phyloP scores from a whole-genome alignment of 2,888 invertebrate genomes.

The Philaethria dido region DNA sequence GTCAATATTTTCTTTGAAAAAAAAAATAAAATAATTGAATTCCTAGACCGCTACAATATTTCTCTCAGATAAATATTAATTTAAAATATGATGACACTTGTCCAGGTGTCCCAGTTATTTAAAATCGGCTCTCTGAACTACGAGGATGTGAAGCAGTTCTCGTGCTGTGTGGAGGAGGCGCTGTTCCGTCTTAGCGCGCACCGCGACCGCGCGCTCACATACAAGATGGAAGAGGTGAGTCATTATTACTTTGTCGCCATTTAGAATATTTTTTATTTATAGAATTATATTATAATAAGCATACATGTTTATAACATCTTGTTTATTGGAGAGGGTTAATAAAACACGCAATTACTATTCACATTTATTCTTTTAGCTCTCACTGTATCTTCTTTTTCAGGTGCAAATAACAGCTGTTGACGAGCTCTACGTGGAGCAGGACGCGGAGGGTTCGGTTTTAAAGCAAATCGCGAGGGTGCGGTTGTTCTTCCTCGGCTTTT shows the following conservation, averaged over 20 bases:
- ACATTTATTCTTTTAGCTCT: not conserved
- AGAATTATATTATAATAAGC: not conserved
- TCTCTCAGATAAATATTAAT: no score
- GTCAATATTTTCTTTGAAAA: no score
- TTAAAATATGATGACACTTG: not conserved
- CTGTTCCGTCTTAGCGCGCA: constrained; percentile 93
- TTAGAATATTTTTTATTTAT: not conserved
- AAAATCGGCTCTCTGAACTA: constrained; percentile 96
- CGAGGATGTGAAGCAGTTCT: constrained; percentile 96
- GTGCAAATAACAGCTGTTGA: constrained; percentile 97
- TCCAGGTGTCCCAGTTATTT: constrained; percentile 94
- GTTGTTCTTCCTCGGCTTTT: constrained; percentile 97
- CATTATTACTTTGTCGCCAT: not conserved
- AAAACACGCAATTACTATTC: not conserved
- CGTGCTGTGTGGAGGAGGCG: constrained; percentile 95
- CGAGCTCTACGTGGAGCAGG: constrained; percentile 95
- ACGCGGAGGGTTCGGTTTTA: constrained; percentile 90
- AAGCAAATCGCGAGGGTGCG: constrained; percentile 97
- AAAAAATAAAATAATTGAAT: no score
- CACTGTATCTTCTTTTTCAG: constrained; percentile 48
- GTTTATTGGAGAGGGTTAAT: not conserved
- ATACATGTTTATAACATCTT: not conserved
- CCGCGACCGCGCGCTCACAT: constrained; percentile 93
- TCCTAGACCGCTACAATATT: no score
- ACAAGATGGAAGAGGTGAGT: constrained; percentile 95